Conservation (phyloP, 2,113 vertebrate genomes). For the Isurus oxyrinchus region DNA sequence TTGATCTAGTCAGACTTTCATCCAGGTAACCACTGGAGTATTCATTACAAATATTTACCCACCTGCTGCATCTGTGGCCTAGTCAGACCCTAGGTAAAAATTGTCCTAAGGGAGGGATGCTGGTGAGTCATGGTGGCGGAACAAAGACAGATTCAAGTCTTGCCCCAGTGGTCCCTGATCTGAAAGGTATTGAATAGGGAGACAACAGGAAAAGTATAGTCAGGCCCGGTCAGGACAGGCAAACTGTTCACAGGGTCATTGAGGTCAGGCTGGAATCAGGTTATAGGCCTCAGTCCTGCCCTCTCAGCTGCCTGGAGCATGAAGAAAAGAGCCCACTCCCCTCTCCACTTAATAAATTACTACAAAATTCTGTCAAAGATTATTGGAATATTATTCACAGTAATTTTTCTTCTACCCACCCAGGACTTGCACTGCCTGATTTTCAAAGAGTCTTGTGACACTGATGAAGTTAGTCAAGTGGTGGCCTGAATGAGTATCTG, state of each 20-base stretch:
- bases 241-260: neutral
- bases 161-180: neutral
- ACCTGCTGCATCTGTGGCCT: neutral
- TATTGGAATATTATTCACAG: neutral
- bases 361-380: neutral
- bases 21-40: neutral
- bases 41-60: neutral
- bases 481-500: neutral
- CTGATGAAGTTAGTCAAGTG: neutral
- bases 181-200: neutral
- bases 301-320: neutral
- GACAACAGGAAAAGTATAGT: neutral
- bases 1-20: neutral
- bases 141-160: neutral
- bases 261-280: neutral
- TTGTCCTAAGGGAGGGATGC: neutral
- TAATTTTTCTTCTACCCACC: neutral
- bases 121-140: neutral
- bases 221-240: neutral
- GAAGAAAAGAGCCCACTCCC: neutral
- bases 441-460: neutral
- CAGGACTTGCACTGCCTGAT: neutral
- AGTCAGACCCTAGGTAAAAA: neutral
- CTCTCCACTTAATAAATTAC: neutral
- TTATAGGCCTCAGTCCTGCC: neutral